Evolutionary conservation across 2,113 vertebrate species (phyloP).

Genomic region (Baryphthengus martii): DNA sequence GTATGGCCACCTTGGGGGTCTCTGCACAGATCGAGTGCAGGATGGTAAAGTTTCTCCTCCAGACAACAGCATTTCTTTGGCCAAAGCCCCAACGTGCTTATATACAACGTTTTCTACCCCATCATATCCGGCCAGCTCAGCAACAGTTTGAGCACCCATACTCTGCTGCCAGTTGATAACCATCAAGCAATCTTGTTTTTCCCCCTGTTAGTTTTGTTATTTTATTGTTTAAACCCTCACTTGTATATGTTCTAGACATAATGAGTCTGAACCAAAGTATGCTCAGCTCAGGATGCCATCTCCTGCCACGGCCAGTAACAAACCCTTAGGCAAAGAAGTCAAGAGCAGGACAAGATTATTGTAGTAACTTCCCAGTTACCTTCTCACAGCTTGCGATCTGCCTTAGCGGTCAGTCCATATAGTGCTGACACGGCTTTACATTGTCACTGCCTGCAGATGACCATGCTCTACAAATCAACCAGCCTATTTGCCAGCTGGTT

Average conservation of each 20-base stretch:
- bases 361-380: not conserved
- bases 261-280: not conserved
- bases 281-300: not conserved
- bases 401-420: not conserved
- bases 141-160: not conserved
- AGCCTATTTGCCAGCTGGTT: not conserved
- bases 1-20: not conserved
- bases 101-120: not conserved
- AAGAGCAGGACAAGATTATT: not conserved
- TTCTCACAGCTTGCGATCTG: not conserved
- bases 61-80: not conserved
- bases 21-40: not conserved
- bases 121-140: not conserved
- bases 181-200: not conserved
- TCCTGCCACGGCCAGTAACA: not conserved
- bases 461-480: rapidly evolving
- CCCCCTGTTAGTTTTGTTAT: not conserved
- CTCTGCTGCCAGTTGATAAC: not conserved
- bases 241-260: not conserved
- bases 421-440: not conserved
- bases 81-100: not conserved
- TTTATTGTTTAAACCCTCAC: not conserved
- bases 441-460: too few relatives aligned
- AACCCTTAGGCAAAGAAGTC: not conserved
- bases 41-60: not conserved